A percentile compares a stretch with the other conserved stretches of the same genome.
Evolutionary conservation across 2,797 vertebrate species (phyloP).

Genomic region (Nannoperca australis): DNA sequence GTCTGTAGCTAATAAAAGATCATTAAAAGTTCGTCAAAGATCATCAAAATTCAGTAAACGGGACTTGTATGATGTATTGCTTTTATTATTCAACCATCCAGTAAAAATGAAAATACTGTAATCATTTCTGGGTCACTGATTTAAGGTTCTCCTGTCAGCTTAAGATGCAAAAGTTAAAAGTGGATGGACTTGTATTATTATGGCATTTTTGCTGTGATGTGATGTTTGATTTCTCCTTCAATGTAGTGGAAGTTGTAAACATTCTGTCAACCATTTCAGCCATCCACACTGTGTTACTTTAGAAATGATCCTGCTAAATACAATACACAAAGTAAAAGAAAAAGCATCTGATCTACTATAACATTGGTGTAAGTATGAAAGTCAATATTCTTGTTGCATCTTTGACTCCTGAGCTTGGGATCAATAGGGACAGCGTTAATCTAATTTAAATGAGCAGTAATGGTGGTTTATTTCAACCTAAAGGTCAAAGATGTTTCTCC

Average conservation of each 20-base stretch:
- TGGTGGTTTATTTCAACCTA: neutral
- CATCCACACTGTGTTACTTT: neutral
- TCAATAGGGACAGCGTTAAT: conserved; percentile 24
- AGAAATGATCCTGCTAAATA: neutral
- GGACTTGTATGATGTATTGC: conserved; percentile 41
- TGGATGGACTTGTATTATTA: neutral
- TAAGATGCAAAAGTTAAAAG: conserved; percentile 6
- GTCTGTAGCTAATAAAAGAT: too few relatives aligned
- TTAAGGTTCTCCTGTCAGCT: conserved; percentile 1
- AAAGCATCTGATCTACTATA: neutral
- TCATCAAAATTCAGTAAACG: too few relatives aligned
- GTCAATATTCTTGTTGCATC: neutral
- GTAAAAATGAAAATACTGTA: conserved; percentile 37
- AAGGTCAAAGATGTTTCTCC: conserved; percentile 28
- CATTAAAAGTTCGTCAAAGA: too few relatives aligned
- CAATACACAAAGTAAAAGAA: neutral
- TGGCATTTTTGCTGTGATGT: neutral
- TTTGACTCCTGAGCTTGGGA: conserved; percentile 26
- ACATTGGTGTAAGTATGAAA: neutral
- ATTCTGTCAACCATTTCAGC: neutral
- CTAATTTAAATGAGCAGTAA: conserved; percentile 25
- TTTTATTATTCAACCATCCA: conserved; percentile 56
- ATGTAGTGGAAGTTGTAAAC: neutral
- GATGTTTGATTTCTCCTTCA: conserved; percentile 11
- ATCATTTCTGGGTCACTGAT: conserved; percentile 31